Evolutionary conservation across 2,888 invertebrate species (phyloP), one percentile per base, ranked within the genome.

Genomic region (Spodoptera exigua): DNA sequence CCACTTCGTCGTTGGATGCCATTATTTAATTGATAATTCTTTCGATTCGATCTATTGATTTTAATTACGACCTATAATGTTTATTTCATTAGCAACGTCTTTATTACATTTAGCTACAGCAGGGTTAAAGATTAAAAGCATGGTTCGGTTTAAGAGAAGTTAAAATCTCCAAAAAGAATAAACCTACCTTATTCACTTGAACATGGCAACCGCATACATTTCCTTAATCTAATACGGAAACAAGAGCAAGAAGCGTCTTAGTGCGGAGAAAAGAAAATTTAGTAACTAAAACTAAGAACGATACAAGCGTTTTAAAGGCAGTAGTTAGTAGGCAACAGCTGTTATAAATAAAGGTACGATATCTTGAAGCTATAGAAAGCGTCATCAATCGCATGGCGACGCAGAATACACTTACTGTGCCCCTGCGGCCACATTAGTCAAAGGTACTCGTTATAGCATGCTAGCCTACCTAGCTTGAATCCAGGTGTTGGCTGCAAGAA

Each of bases 351-450:
- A 66, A 63, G 39, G 35, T 17, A 7, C 37, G 53, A 39, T 76
- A 77, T 76, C 76, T 73, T 34, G 51, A 51, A 67, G 53, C 44
- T 44, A 61, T 45, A 61, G 78, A 80, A 60, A 80, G 79, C 71
- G 39, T 62, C 79, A 80, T 80, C 71, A 76, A 80, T 65, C 61
- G 60, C 55, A 36, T 40, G 32, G 62, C 53, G 68, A 66, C 61
- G 40, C 17, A 41, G 44, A 37, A 55, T 63, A 67, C 70, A 68
- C 62, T 76, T 74, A 70, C 66, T 52, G 47, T 36, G 39, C 34
- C 55, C 39, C 57, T 53, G 41, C 41, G 45, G 44, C 52, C 10
- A 63, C 76, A 72, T 80, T 74, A 72, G 70, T 80, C 79, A 79
- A 74, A 61, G 47, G 45, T 40, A 16, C 16, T 79, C 78, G 74